Evolutionary conservation across 2,113 vertebrate genomes (phyloP), one percentile per base, ranked within the genome.

Genomic region (Martes martes): DNA sequence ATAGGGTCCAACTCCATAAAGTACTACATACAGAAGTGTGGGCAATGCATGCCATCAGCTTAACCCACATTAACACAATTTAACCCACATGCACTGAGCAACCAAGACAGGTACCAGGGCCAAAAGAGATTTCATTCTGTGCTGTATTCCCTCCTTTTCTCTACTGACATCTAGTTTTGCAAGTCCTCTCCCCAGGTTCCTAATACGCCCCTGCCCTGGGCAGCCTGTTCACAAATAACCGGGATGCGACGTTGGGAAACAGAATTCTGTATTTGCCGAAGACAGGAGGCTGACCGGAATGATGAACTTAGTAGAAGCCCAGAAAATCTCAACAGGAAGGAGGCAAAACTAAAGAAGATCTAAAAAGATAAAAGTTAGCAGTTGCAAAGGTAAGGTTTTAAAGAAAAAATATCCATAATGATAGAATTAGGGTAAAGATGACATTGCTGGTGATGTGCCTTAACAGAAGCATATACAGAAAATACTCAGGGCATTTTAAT

Each of bases 301-400:
- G 33, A 31, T 65, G 63, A 61, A 28, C 36, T 33, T 26, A 31
- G 57, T 9, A 74, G 71, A 89, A 89, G 59, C n/a, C 52, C 50
- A 45, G 86, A 78, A 84, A 85, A 79, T 83, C 33, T 91, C 31
- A 73, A 31, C 2, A 18, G 31, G 59, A 86, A 89, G 45, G 15
- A 71, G 19, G 63, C 59, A 16, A 13, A 59, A 52, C 36, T 45
- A 33, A 33, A 31, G 24, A 84, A 31, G 59, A 61, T n/a, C 23
- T 42, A 82, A 71, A 45, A 97, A 91, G 45, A 78, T 59, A 28
- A 55, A 89, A 36, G 42, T 59, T 67, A 92, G 86, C 28, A 86
- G 47, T 36, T 69, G 10, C 50, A 76, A 71, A 82, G 39, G 59
- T 19, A 50, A 91, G 84, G 65, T 47, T 97, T 86, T 67, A 82